Conservation (phyloP, 2,113 vertebrate genomes). For the Chlorodrepanis virens region DNA sequence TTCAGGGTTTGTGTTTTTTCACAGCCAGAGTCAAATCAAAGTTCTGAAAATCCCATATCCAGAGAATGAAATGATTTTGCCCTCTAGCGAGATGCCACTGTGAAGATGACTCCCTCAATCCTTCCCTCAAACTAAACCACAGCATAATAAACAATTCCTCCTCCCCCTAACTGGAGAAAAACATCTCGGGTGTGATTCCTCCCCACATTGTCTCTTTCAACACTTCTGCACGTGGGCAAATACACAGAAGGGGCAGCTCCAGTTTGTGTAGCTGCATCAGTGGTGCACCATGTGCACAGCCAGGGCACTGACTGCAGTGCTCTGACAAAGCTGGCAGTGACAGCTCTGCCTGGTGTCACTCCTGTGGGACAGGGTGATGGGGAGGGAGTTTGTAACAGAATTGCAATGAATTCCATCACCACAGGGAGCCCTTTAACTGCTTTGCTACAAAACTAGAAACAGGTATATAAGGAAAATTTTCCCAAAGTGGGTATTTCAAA, state of each 20-base stretch:
- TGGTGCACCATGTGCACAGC: neutral
- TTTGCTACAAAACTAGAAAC: neutral
- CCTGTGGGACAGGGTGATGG: neutral
- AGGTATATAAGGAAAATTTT: neutral
- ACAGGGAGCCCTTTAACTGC: neutral
- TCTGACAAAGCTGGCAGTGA: neutral
- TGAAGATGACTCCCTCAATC: accelerated
- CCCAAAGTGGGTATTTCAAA: neutral
- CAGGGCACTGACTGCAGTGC: neutral
- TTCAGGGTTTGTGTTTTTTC: neutral
- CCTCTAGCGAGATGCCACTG: neutral
- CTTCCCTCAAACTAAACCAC: neutral
- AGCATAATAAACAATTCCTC: neutral
- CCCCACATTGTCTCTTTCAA: neutral
- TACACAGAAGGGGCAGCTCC: neutral
- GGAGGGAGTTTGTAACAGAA: neutral
- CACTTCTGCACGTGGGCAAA: neutral
- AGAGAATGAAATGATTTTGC: neutral
- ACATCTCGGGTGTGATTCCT: neutral
- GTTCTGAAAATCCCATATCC: neutral
- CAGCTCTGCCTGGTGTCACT: neutral
- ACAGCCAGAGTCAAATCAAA: neutral
- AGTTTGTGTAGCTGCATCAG: neutral
- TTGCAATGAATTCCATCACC: neutral
- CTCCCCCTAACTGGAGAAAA: neutral